Conservation (phyloP, 1,140 invertebrate species). For the Eufriesea mexicana region DNA sequence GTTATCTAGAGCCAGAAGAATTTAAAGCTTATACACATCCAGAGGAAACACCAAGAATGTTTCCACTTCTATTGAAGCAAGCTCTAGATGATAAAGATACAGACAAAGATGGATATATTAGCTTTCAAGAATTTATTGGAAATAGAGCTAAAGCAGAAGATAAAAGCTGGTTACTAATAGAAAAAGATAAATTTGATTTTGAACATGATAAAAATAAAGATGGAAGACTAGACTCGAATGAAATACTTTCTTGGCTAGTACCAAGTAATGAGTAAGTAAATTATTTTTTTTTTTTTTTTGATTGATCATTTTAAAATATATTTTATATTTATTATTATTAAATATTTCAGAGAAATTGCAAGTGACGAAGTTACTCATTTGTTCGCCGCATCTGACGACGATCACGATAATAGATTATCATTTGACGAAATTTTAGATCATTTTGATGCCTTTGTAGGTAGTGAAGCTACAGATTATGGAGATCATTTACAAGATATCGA, state of each 20-base stretch:
- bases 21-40: slow-evolving; percentile 96
- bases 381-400: slow-evolving; percentile 93
- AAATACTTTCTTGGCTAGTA: slow-evolving; percentile 95
- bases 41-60: slow-evolving; percentile 95
- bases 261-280: slow-evolving; percentile 93
- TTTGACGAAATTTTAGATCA: slow-evolving; percentile 94
- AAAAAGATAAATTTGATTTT: slow-evolving; percentile 95
- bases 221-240: slow-evolving; percentile 89
- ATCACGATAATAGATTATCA: slow-evolving; percentile 92
- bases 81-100: slow-evolving; percentile 93
- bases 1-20: slow-evolving; percentile 89
- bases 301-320: slow-evolving; percentile 8
- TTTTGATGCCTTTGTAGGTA: slow-evolving; percentile 96
- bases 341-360: slow-evolving; percentile 89
- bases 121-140: slow-evolving; percentile 92
- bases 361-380: slow-evolving; percentile 95
- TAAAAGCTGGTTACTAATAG: slow-evolving; percentile 91
- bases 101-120: slow-evolving; percentile 91
- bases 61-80: slow-evolving; percentile 91
- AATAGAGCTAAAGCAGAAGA: slow-evolving; percentile 88
- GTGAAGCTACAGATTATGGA: slow-evolving; percentile 97
- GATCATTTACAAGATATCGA: slow-evolving; percentile 93
- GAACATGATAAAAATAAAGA: slow-evolving; percentile 95
- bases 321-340: not conserved
- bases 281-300: not conserved